These are phyloP conservation scores for Labeo rohita DNA, from an alignment of 2,113 vertebrate species.

Conservation along the genomic window DNA sequence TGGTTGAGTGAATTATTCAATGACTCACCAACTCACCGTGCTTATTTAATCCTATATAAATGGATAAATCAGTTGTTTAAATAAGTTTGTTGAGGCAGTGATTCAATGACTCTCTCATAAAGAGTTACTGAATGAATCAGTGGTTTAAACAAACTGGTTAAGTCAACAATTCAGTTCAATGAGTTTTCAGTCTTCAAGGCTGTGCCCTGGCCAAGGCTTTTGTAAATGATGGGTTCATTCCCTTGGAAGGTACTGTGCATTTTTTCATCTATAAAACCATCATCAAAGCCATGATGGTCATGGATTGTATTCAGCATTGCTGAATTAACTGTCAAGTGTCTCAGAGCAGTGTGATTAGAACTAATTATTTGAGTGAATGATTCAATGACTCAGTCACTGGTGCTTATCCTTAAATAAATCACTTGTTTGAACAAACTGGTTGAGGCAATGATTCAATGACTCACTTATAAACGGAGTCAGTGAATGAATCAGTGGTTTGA, in stretches of 20 bases:
- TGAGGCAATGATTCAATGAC: neutral
- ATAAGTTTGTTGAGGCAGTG: neutral
- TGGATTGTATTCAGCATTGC: neutral
- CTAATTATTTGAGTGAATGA: neutral
- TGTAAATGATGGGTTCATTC: no score
- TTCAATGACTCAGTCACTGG: neutral
- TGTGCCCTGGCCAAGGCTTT: no score
- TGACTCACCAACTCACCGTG: neutral
- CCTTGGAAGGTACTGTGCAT: no score
- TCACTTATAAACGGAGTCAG: no score
- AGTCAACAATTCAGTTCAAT: neutral
- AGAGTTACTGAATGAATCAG: neutral
- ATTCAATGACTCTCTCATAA: neutral
- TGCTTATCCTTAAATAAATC: neutral
- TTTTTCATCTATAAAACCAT: no score
- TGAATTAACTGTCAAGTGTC: neutral
- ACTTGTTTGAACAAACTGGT: neutral
- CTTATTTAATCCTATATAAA: neutral
- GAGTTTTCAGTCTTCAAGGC: no score
- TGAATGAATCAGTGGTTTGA: neutral
- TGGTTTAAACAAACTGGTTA: neutral
- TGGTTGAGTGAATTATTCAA: neutral
- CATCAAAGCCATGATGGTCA: no score
- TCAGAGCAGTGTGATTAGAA: neutral
- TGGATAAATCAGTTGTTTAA: neutral